A percentile compares a stretch with the other conserved stretches of the same genome.
These are phyloP conservation scores for Nomada hirtipes DNA, from an alignment of 2,888 invertebrate genomes.

Conservation along the genomic window DNA sequence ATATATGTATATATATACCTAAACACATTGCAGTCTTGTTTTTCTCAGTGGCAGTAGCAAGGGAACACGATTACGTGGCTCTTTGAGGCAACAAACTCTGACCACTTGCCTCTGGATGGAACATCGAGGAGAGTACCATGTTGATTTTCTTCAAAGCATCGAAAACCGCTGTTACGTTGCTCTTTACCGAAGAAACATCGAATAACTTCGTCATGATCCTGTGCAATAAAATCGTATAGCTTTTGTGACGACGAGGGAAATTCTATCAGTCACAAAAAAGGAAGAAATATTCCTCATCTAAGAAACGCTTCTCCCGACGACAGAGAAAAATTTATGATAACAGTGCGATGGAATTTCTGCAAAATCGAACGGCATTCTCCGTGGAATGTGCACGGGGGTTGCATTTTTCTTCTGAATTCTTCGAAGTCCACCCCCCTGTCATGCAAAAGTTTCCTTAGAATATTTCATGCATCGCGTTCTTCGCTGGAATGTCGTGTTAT, in stretches of 20 bases:
- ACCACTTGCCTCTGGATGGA: conserved; percentile 7
- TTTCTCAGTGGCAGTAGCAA: neutral
- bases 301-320: neutral
- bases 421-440: neutral
- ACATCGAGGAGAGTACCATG: conserved; percentile 3
- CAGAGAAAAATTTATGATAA: neutral
- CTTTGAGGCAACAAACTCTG: conserved; percentile 18
- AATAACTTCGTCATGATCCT: neutral
- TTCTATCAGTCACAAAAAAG: neutral
- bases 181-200: neutral
- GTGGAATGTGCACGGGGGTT: neutral
- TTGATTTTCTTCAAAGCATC: conserved; percentile 8
- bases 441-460: conserved; percentile 1
- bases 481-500: neutral
- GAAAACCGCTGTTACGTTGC: conserved; percentile 1
- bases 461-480: too few species aligned
- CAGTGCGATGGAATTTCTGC: conserved; percentile 12
- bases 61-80: conserved; percentile 16
- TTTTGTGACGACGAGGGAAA: neutral
- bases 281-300: neutral
- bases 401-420: conserved; percentile 14
- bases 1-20: neutral
- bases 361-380: conserved; percentile 14
- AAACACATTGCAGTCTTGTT: neutral
- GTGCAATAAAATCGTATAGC: neutral